These are phyloP conservation scores for Cantharis flavilabris DNA, from an alignment of 2,888 invertebrate species.

Conservation along the genomic window DNA sequence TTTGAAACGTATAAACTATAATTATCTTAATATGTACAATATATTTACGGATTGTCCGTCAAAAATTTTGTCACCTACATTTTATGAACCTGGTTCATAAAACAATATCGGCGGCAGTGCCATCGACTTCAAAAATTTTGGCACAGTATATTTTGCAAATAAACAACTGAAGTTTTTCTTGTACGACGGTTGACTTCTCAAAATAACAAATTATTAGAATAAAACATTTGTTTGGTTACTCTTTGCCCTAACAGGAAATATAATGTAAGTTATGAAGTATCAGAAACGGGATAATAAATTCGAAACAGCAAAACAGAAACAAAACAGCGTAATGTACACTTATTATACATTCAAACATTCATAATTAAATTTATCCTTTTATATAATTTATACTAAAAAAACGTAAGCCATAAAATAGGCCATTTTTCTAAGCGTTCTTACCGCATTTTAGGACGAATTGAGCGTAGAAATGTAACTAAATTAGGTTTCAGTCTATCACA, in stretches of 20 bases:
- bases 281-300: constrained; percentile 24
- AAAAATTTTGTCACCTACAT: constrained; percentile 16
- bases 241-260: constrained; percentile 7
- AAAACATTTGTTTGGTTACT: constrained; percentile 3
- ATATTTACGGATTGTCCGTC: constrained; percentile 23
- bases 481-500: constrained; percentile 65
- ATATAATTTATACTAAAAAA: constrained; percentile 35
- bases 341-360: constrained; percentile 45
- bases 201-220: not conserved
- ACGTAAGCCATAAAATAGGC: constrained; percentile 39
- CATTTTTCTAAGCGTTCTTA: constrained; percentile 27
- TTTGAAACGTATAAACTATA: constrained; percentile 48
- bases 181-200: not conserved
- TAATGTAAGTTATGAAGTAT: constrained; percentile 12
- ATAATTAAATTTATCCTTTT: constrained; percentile 42
- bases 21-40: constrained; percentile 27
- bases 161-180: not conserved
- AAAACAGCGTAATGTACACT: constrained; percentile 34
- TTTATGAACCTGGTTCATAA: constrained; percentile 22
- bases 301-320: constrained; percentile 31
- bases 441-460: constrained; percentile 42
- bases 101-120: constrained; percentile 26
- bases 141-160: constrained; percentile 18
- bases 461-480: constrained; percentile 30
- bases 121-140: constrained; percentile 16